Evolutionary conservation across 2,888 invertebrate species (phyloP).

Genomic region (Caenorhabditis angaria): DNA sequence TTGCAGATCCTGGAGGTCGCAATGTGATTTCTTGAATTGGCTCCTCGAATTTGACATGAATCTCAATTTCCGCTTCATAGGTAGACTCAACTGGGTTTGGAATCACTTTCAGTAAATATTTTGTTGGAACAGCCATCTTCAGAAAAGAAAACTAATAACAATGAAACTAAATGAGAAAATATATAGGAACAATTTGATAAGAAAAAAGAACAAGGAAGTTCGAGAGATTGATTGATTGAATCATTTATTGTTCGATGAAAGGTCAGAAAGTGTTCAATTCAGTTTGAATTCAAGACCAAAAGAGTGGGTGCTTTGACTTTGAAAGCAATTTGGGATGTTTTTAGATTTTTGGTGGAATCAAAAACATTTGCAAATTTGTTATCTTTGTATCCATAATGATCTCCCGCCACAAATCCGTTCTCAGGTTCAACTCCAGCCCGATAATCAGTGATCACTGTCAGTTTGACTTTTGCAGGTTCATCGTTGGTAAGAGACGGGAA

Average conservation of each 20-base stretch:
- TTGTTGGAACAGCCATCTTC: too few relatives aligned
- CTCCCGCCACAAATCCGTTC: background rate
- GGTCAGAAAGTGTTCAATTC: too few relatives aligned
- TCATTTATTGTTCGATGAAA: background rate
- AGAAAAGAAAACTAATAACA: too few relatives aligned
- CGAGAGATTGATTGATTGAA: background rate
- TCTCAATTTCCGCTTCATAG: too few relatives aligned
- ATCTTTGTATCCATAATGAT: background rate
- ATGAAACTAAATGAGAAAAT: too few relatives aligned
- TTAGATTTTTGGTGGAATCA: background rate
- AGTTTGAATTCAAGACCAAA: background rate
- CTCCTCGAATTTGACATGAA: too few relatives aligned
- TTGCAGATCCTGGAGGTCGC: too few relatives aligned
- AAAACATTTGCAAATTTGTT: slow-evolving; percentile 1
- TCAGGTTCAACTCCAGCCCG: background rate
- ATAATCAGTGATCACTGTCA: background rate
- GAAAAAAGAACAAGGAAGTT: too few relatives aligned
- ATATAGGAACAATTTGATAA: too few relatives aligned
- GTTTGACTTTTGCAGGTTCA: background rate
- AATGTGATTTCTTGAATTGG: too few relatives aligned
- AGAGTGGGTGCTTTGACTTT: background rate
- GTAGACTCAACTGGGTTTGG: too few relatives aligned
- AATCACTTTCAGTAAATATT: too few relatives aligned
- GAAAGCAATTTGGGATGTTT: background rate
- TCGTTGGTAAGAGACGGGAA: background rate